These are phyloP conservation scores for Quadriops clusia DNA, from an alignment of 2,888 invertebrate species.

Conservation along the genomic window DNA sequence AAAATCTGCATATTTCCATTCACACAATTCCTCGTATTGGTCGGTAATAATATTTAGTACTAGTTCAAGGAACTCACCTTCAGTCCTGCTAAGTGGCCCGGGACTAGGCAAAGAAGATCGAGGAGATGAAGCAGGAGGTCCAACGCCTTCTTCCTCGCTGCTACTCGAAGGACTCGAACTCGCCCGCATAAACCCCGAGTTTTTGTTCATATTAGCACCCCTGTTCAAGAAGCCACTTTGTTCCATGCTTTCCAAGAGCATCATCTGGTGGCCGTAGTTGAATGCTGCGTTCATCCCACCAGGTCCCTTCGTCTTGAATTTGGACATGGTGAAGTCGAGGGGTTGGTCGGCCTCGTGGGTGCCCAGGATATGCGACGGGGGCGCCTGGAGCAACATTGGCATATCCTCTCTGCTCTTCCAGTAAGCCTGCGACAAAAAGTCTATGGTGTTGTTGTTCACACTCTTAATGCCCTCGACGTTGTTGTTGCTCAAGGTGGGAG, in stretches of 20 bases:
- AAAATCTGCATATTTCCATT: no score
- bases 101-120: slow-evolving; percentile 33
- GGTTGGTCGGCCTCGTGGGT: slow-evolving; percentile 47
- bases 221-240: slow-evolving; percentile 34
- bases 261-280: slow-evolving; percentile 32
- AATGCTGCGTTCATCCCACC: slow-evolving; percentile 31
- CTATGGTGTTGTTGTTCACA: slow-evolving; percentile 43
- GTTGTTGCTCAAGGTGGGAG: slow-evolving; percentile 39
- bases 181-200: slow-evolving; percentile 29
- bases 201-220: slow-evolving; percentile 30
- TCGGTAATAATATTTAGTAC: no score
- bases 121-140: slow-evolving; percentile 29
- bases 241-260: slow-evolving; percentile 34
- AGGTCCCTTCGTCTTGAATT: slow-evolving; percentile 36
- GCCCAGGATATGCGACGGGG: slow-evolving; percentile 38
- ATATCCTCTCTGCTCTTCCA: slow-evolving; percentile 36
- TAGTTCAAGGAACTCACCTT: no score
- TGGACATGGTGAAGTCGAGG: slow-evolving; percentile 62
- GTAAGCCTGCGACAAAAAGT: slow-evolving; percentile 33
- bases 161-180: slow-evolving; percentile 36
- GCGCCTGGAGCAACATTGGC: slow-evolving; percentile 51
- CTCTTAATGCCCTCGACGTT: slow-evolving; percentile 33
- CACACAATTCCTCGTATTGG: no score
- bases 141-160: slow-evolving; percentile 38
- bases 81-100: slow-evolving; percentile 31